Evolutionary conservation across 2,113 vertebrate genomes (phyloP), one percentile per base, ranked within the genome.

Genomic region (Poeciliopsis occidentalis): DNA sequence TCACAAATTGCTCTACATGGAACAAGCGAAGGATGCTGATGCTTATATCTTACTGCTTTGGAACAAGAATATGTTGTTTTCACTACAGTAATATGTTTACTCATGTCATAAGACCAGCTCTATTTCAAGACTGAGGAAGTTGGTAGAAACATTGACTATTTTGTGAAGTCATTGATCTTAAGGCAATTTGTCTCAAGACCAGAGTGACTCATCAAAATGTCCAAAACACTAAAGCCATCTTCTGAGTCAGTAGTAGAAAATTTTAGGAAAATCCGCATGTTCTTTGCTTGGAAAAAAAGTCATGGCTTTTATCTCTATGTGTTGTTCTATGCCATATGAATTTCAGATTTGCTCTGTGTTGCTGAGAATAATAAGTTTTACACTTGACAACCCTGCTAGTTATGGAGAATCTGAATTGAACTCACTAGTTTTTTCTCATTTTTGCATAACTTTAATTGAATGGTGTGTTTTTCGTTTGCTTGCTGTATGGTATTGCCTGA

Each of bases 191-290:
- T 54, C 47, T 22, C 51, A 13, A 57, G 62, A 67, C 54, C 12
- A 37, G 31, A 65, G n/a, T 80, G 81, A 83, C 37, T 80, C 74
- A 71, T 64, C 4, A 1, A 0, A 3, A 60, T 26, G 12, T 67
- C 12, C 1, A 29, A 80, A 72, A 78, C 41, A 71, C 57, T 61
- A 0, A 65, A 74, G 57, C 37, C 67, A 83, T 29, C 66, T 27
- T 27, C 37, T 2, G 32, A 69, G 5, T 64, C 57, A 61, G 67
- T 13, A 51, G 22, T 2, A 27, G 8, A 37, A 51, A 26, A 44
- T 0, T n/a, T 17, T 30, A 1, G 15, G 24, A 3, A 29, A 19
- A 3, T 64, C 62, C n/a, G 19, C 32, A 19, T 64, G 19, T 64
- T 62, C 27, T 15, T 29, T 62, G 60, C 26, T 30, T 62, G 13